Conservation (phyloP, 2,113 vertebrate genomes). For the Oryzias woworae region DNA sequence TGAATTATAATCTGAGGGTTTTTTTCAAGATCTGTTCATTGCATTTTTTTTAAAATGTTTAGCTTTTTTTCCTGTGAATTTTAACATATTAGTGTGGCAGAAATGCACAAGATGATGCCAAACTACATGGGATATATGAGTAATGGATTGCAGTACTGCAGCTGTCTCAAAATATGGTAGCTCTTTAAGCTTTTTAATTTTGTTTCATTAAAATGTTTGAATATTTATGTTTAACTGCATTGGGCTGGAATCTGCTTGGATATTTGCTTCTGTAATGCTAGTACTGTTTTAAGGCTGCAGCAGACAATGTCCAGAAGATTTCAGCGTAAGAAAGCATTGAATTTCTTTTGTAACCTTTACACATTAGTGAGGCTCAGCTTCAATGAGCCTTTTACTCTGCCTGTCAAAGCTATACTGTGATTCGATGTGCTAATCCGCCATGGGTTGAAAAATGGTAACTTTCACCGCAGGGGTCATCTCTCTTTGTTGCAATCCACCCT, state of each 20-base stretch:
- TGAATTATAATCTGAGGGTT: no score
- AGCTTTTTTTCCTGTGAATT: no score
- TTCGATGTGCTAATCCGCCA: conserved; percentile 13
- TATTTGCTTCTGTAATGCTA: not conserved
- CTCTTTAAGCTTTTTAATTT: no score
- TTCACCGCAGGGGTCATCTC: not conserved
- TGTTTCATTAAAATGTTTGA: not conserved
- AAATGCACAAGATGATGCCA: no score
- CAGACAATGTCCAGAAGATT: not conserved
- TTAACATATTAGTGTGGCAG: no score
- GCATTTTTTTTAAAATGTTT: no score
- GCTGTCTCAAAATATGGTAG: no score
- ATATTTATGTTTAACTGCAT: not conserved
- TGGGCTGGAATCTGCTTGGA: not conserved
- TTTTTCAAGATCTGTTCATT: no score
- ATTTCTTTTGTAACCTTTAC: conserved; percentile 15
- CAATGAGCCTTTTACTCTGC: conserved; percentile 9
- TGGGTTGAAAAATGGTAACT: conserved; percentile 11
- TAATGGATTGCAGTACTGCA: no score
- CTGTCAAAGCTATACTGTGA: conserved; percentile 24
- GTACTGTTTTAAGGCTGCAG: not conserved
- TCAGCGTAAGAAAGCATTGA: conserved; percentile 5
- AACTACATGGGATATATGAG: no score
- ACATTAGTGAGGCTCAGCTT: conserved; percentile 12
- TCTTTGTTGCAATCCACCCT: not conserved